Base-by-base conservation (phyloP, 1,140 invertebrate species). In the Bombus ignitus region DNA sequence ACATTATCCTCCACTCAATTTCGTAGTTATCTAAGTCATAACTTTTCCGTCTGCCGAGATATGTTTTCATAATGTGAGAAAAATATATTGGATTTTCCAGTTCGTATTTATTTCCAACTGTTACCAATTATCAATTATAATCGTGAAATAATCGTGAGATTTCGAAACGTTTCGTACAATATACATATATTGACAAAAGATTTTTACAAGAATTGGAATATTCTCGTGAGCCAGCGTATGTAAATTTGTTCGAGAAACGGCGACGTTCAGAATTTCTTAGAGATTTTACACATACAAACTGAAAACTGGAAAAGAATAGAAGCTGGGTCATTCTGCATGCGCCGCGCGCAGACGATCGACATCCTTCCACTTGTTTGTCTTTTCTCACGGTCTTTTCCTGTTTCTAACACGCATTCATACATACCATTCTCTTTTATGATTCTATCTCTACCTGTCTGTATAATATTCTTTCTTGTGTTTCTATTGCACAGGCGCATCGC, bases 381-480 rank as follows among this genome's bases (percentile, higher is more conserved):
- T 75, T 39, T 70, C n/a, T 75, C 77, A 22, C 32, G 28, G 2
- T 85, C 39, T 59, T 25, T 81, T 47, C 80, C 42, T 71, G 37
- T 76, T 44, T 82, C 71, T 82, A 18, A 57, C n/a, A 35, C 10
- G 37, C 57, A 65, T 65, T 42, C 5, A 28, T 35, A 59, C 53
- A 25, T 39, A 37, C 25, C 32, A 72, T 82, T 70, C 74, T 70
- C 35, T 15, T 57, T 28, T 66, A 66, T 44, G 8, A 84, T 42
- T 87, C 70, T 87, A 18, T 78, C 77, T 85, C 86, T 87, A 81
- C 53, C 71, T 81, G 66, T 78, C 59, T 88, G 70, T 90, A 71
- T 90, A 90, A 90, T 75, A 44, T 88, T 87, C 59, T 89, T 90
- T 89, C 81, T 87, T 89, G 81, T 90, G 78, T 90, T 90, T 90